Percentiles rank a stretch among this genome's conserved stretches.
phyloP scores from a whole-genome alignment of 2,888 invertebrate genomes.

The Eretmocerus hayati region DNA sequence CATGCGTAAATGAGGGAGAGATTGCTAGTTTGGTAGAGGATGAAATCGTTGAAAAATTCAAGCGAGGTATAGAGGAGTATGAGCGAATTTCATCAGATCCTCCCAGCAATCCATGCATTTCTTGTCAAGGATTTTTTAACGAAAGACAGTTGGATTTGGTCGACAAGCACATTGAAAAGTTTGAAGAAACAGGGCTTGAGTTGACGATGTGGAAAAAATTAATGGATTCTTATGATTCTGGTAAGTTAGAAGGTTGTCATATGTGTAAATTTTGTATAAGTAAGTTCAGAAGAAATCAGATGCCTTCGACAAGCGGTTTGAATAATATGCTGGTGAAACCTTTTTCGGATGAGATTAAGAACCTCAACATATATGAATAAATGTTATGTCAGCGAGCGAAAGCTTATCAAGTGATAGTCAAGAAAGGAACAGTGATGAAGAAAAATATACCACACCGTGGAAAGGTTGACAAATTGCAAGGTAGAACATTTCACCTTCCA shows the following conservation, averaged over 20 bases:
- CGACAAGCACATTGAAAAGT: neutral
- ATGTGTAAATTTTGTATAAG: conserved; percentile 19
- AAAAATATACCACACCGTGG: conserved; percentile 29
- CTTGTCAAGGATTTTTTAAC: conserved; percentile 1
- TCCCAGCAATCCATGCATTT: neutral
- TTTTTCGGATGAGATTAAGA: conserved; percentile 21
- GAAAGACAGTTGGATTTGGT: neutral
- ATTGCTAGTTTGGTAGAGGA: neutral
- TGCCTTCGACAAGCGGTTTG: conserved; percentile 29
- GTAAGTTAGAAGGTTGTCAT: neutral
- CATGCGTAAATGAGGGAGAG: neutral
- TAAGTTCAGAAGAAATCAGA: conserved; percentile 22
- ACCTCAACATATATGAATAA: conserved; percentile 27
- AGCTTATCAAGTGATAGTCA: conserved; percentile 36
- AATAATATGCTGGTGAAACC: conserved; percentile 25
- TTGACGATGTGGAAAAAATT: conserved; percentile 6
- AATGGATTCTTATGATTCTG: conserved; percentile 5
- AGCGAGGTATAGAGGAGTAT: neutral
- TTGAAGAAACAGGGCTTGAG: neutral
- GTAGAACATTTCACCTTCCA: conserved; percentile 31
- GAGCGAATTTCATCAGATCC: neutral
- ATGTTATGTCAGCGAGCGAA: conserved; percentile 34
- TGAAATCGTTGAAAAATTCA: neutral
- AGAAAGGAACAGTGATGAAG: conserved; percentile 33
- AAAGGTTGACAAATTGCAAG: conserved; percentile 22